Evolutionary conservation across 2,888 invertebrate genomes (phyloP).

Genomic region (Ormyrus rosae): DNA sequence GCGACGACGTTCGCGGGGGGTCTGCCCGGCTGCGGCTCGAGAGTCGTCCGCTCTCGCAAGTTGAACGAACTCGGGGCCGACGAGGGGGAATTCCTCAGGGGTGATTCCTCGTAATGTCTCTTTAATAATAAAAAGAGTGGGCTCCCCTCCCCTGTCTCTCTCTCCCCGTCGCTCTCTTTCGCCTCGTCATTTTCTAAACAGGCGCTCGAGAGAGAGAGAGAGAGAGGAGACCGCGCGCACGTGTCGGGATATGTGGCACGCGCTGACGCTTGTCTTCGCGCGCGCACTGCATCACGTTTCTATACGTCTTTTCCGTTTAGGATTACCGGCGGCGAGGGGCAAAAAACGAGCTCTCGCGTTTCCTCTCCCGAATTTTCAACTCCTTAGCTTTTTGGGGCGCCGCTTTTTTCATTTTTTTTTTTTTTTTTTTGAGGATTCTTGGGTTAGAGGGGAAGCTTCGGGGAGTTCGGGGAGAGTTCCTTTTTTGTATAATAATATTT

Average conservation of each 20-base stretch:
- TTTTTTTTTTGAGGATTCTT: too few species aligned
- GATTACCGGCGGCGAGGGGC: slow-evolving; percentile 13
- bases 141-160: background rate
- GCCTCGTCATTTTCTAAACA: slow-evolving; percentile 48
- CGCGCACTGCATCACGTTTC: slow-evolving; percentile 22
- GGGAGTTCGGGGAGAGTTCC: too few species aligned
- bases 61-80: slow-evolving; percentile 62
- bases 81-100: slow-evolving; percentile 40
- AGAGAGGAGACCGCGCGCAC: background rate
- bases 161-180: too few species aligned
- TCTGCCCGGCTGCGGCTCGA: background rate
- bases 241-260: slow-evolving; percentile 21
- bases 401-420: slow-evolving; percentile 19
- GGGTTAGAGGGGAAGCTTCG: too few species aligned
- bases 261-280: background rate
- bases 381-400: slow-evolving; percentile 7
- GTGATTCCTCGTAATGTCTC: slow-evolving; percentile 43
- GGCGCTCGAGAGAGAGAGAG: background rate
- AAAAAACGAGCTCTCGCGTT: background rate
- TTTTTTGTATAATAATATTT: too few species aligned
- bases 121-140: slow-evolving; percentile 41
- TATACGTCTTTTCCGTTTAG: slow-evolving; percentile 30
- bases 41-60: slow-evolving; percentile 46
- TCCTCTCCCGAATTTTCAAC: slow-evolving; percentile 24
- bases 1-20: slow-evolving; percentile 50